phyloP scores from a whole-genome alignment of 92 coral and sea anemone species.

The Meandrina meandrites region DNA sequence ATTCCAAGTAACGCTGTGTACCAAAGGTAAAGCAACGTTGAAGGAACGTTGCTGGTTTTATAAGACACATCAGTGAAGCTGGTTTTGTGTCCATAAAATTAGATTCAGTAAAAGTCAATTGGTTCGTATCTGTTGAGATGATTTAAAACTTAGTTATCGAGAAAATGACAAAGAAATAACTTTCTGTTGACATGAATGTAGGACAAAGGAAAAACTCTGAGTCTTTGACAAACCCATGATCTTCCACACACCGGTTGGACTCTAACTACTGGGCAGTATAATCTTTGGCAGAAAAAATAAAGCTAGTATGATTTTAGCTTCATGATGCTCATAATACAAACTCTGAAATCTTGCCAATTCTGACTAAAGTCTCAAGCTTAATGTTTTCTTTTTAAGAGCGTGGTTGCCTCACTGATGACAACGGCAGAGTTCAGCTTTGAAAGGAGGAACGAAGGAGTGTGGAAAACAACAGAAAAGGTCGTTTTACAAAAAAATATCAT shows the following conservation, averaged over 20 bases:
- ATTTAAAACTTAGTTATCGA: too few species aligned
- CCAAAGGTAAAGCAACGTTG: too few species aligned
- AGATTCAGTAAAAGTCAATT: too few species aligned
- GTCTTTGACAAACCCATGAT: too few species aligned
- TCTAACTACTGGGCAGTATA: not conserved
- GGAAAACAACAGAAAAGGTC: slow-evolving; percentile 15
- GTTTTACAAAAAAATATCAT: not conserved
- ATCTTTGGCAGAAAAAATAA: not conserved
- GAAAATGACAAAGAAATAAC: too few species aligned
- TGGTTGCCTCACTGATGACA: not conserved
- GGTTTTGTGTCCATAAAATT: too few species aligned
- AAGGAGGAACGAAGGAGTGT: not conserved
- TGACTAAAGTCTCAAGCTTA: not conserved
- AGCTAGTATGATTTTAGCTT: not conserved
- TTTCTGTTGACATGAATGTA: too few species aligned
- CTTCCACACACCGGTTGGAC: too few species aligned
- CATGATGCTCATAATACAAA: not conserved
- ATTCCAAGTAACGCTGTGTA: not conserved
- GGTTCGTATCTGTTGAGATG: too few species aligned
- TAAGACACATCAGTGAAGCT: too few species aligned
- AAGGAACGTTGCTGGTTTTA: too few species aligned
- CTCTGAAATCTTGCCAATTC: not conserved
- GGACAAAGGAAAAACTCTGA: too few species aligned
- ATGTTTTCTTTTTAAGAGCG: not conserved
- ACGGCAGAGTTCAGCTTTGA: slow-evolving; percentile 17